Evolutionary conservation across 2,797 vertebrate genomes (phyloP).

Genomic region (Lepus oiostolus): DNA sequence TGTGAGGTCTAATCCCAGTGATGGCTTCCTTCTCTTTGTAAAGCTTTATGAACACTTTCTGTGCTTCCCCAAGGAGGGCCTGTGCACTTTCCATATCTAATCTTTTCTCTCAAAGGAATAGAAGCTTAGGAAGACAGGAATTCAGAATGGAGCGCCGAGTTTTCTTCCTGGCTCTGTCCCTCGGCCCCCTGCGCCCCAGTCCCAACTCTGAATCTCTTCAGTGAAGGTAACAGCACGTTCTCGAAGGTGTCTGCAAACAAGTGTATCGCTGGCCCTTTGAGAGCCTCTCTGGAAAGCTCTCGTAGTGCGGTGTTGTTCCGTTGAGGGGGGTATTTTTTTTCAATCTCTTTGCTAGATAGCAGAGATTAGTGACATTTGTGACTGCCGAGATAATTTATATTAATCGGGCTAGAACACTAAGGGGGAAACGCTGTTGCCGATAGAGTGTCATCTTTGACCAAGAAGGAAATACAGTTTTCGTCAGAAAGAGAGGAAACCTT

Average conservation of each 20-base stretch:
- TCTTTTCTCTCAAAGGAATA: constrained; percentile 60
- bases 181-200: background rate
- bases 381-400: constrained; percentile 1
- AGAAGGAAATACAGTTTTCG: constrained; percentile 62
- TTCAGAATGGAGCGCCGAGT: constrained; percentile 3
- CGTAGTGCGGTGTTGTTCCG: background rate
- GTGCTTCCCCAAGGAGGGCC: background rate
- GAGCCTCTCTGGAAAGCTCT: constrained; percentile 30
- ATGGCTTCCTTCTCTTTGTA: constrained; percentile 37
- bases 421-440: constrained; percentile 4
- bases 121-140: constrained; percentile 53
- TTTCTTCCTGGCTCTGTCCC: constrained; percentile 52
- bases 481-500: constrained; percentile 56
- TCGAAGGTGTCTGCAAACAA: constrained; percentile 33
- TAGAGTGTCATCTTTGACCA: constrained; percentile 55
- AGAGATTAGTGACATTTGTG: constrained; percentile 24
- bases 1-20: background rate
- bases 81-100: background rate
- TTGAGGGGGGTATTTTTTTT: background rate
- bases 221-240: constrained; percentile 16
- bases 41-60: constrained; percentile 28
- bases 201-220: constrained; percentile 54
- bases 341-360: constrained; percentile 38
- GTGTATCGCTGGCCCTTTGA: background rate
- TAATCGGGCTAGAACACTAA: constrained; percentile 35